Evolutionary conservation across 2,113 vertebrate genomes (phyloP).

Genomic region (Poeciliopsis prolifica): DNA sequence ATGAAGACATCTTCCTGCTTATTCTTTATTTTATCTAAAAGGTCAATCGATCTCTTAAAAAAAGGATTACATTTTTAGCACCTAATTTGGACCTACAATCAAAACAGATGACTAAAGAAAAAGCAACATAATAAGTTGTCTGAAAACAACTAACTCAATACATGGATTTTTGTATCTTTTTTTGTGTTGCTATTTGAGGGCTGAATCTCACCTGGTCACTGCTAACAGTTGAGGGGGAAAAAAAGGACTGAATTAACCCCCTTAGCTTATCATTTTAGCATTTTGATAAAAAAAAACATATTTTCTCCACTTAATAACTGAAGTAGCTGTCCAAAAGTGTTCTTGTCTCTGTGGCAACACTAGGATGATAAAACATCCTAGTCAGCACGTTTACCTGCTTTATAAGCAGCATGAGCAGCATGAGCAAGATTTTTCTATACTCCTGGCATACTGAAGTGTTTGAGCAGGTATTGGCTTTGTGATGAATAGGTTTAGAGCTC

Average conservation of each 20-base stretch:
- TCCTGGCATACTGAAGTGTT: background rate
- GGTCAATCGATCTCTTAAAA: too few relatives aligned
- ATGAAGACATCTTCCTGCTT: background rate
- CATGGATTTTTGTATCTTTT: too few relatives aligned
- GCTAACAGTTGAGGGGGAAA: background rate
- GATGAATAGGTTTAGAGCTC: conserved; percentile 15
- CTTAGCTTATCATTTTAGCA: background rate
- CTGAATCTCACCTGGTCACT: too few relatives aligned
- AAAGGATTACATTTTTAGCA: too few relatives aligned
- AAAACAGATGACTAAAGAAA: too few relatives aligned
- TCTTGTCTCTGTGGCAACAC: background rate
- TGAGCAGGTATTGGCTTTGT: conserved; percentile 22
- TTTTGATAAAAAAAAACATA: too few relatives aligned
- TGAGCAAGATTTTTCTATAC: conserved; percentile 7
- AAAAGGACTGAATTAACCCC: background rate
- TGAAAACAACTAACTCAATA: too few relatives aligned
- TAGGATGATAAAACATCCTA: background rate
- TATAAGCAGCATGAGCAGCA: background rate
- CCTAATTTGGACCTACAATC: too few relatives aligned
- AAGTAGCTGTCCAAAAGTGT: background rate
- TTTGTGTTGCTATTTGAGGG: too few relatives aligned
- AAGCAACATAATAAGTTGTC: too few relatives aligned
- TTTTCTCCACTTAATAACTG: too few relatives aligned
- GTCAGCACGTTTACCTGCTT: conserved; percentile 25
- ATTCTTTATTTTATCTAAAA: background rate